Percentiles rank a stretch among this genome's conserved stretches.
Conservation (phyloP, 2,113 vertebrate genomes). For the Vidua macroura region DNA sequence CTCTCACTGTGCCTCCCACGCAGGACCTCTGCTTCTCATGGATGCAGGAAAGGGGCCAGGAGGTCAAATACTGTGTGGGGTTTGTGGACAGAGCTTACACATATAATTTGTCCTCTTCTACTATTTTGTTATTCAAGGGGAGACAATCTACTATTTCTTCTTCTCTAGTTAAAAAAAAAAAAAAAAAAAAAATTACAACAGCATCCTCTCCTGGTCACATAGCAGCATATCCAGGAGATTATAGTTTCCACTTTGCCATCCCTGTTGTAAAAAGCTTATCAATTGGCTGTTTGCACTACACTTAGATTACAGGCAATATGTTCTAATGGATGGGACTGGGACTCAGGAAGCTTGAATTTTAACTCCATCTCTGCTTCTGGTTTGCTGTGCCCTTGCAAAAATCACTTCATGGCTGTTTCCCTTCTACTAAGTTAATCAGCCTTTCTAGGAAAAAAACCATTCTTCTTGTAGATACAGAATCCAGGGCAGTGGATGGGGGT, state of each 20-base stretch:
- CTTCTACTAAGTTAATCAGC: not conserved
- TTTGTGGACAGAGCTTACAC: not conserved
- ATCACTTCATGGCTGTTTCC: not conserved
- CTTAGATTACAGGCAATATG: not conserved
- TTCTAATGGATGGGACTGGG: not conserved
- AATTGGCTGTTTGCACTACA: not conserved
- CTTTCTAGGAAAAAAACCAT: not conserved
- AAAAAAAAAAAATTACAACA: not conserved
- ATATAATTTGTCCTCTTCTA: not conserved
- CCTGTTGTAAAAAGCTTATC: conserved; percentile 45
- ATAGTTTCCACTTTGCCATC: conserved; percentile 19
- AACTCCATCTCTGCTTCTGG: not conserved
- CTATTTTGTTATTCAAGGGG: not conserved
- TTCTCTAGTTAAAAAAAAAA: not conserved
- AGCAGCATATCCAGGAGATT: conserved; percentile 26
- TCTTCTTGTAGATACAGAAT: not conserved
- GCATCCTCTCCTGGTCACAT: conserved; percentile 8
- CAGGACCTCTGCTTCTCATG: not conserved
- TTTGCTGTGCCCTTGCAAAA: not conserved
- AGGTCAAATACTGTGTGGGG: not conserved
- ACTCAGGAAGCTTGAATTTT: not conserved
- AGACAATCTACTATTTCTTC: not conserved
- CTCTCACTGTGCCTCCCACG: fast-evolving
- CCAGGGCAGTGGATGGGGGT: not conserved
- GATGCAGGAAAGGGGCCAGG: not conserved